Evolutionary conservation across 2,113 vertebrate genomes (phyloP), one percentile per base, ranked within the genome.

Genomic region (Rousettus leschenaultii): DNA sequence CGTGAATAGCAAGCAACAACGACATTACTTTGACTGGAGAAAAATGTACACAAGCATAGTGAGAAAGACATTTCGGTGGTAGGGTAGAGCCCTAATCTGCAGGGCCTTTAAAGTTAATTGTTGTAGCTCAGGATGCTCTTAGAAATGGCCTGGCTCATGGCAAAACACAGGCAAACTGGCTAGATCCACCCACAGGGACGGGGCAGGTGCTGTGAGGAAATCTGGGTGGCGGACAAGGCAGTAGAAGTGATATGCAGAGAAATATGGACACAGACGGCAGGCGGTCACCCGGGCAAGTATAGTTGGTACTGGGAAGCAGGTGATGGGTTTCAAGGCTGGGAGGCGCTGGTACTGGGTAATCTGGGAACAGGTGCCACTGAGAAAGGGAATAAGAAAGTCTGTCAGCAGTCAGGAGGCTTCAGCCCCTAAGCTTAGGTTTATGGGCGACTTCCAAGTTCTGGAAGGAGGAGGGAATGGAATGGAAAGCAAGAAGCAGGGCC

Each of bases 381-480:
- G 94, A 84, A 89, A 93, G 75, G 33, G 48, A 96, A 26, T 74
- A 14, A 88, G 73, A 68, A 88, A 57, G 68, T 77, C 75, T 45
- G 78, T 89, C 86, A 84, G 93, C 94, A 79, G 74, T 86, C 24
- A 79, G 89, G 70, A 86, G 92, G 79, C 79, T 91, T n/a, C 10
- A 79, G 94, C 65, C 21, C 1, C 86, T 70, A 22, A 24, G 45
- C 86, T 93, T 80, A 86, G 94, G 89, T 59, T 89, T 40, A 59
- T 30, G 45, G 96, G 95, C 92, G 75, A 63, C 59, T 71, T 95
- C 94, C 97, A 96, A 79, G 53, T n/a, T 95, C 92, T 95, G 82
- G 70, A 65, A 84, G 91, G 51, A 93, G 77, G 84, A 80, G 59
- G 94, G 59, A 51, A 59, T 83, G 78, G 86, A 43, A 68, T 61